A percentile compares a stretch with the other conserved stretches of the same genome.
Conservation (phyloP, 2,797 vertebrate species). For the Dryobates pubescens region DNA sequence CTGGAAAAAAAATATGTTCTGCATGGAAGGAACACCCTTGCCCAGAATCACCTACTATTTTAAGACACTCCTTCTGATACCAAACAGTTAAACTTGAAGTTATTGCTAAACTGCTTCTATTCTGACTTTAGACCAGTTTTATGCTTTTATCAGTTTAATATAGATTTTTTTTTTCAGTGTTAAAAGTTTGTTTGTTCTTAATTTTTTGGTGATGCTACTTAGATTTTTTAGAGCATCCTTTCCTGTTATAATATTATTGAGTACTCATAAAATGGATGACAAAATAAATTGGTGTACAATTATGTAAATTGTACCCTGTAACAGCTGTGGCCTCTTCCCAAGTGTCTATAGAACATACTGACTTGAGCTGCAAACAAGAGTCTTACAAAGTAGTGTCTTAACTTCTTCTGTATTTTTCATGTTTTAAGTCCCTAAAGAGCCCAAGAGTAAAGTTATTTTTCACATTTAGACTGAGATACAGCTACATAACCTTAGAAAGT, state of each 20-base stretch:
- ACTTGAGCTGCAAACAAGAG: neutral
- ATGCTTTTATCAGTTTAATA: neutral
- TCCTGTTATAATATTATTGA: neutral
- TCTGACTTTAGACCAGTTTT: neutral
- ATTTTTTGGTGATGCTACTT: neutral
- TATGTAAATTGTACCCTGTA: neutral
- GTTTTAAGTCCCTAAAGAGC: neutral
- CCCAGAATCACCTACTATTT: neutral
- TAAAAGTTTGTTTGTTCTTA: neutral
- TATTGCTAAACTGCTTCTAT: neutral
- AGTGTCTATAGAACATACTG: neutral
- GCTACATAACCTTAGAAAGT: neutral
- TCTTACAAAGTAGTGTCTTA: neutral
- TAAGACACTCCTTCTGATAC: neutral
- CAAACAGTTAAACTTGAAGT: neutral
- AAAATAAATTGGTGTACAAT: neutral
- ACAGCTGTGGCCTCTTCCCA: neutral
- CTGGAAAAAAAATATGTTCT: neutral
- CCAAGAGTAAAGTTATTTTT: neutral
- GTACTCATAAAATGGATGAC: neutral
- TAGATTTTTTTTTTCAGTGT: neutral
- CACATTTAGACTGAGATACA: neutral
- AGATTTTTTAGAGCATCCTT: neutral
- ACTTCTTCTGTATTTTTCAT: neutral
- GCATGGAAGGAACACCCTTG: neutral